A percentile compares a stretch with the other conserved stretches of the same genome.
phyloP scores from a whole-genome alignment of 2,888 invertebrate species.

The Drosophila subquinaria region DNA sequence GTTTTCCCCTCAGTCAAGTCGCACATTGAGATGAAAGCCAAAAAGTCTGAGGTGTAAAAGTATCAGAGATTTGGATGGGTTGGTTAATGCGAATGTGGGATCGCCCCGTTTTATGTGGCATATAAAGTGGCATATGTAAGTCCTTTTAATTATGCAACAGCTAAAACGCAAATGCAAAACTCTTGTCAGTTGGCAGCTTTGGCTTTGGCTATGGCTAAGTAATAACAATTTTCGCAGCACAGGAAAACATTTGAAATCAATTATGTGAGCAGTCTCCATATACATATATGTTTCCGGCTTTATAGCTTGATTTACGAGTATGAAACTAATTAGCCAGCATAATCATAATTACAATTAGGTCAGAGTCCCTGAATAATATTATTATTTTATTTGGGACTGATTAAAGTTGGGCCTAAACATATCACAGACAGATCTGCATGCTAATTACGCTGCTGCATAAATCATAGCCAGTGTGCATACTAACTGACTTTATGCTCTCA shows the following conservation, averaged over 20 bases:
- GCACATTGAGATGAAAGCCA: conserved; percentile 43
- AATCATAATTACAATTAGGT: conserved; percentile 52
- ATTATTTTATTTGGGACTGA: conserved; percentile 46
- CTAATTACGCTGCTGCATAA: conserved; percentile 69
- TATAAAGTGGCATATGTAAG: conserved; percentile 44
- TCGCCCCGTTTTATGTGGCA: conserved; percentile 42
- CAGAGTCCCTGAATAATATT: conserved; percentile 25
- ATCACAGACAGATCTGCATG: conserved; percentile 17
- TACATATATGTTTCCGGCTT: conserved; percentile 55
- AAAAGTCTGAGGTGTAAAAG: conserved; percentile 53
- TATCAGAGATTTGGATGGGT: conserved; percentile 19
- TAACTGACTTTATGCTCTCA: conserved; percentile 12
- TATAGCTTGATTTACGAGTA: conserved; percentile 67
- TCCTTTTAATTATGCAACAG: conserved; percentile 70
- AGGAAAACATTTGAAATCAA: conserved; percentile 74
- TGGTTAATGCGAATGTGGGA: too few species aligned
- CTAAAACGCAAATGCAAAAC: conserved; percentile 70
- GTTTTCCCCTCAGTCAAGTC: conserved; percentile 23
- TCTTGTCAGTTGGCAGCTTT: conserved; percentile 56
- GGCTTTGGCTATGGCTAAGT: conserved; percentile 3
- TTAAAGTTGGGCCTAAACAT: neutral
- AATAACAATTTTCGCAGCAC: conserved; percentile 53
- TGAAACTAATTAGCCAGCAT: conserved; percentile 73
- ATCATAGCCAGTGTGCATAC: conserved; percentile 50
- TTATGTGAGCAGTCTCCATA: conserved; percentile 40